phyloP scores from a whole-genome alignment of 2,113 vertebrate species.

The Isichthys henryi region DNA sequence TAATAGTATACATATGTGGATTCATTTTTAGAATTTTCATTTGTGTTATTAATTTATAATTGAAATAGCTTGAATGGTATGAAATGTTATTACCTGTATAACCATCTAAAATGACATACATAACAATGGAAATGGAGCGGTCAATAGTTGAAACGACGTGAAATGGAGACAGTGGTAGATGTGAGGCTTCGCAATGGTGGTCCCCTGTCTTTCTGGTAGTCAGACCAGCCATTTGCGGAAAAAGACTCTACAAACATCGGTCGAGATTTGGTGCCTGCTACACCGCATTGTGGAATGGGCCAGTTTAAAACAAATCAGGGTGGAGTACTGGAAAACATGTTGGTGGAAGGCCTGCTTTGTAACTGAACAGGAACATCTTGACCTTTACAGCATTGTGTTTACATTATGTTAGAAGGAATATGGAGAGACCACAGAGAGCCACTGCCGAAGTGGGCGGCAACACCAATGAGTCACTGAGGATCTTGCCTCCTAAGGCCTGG shows the following conservation, averaged over 20 bases:
- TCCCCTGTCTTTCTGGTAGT: background rate
- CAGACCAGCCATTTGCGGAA: background rate
- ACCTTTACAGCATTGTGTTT: background rate
- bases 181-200: background rate
- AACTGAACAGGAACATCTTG: background rate
- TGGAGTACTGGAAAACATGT: background rate
- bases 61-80: background rate
- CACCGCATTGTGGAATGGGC: slow-evolving; percentile 27
- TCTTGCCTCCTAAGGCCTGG: background rate
- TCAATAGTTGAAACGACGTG: background rate
- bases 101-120: background rate
- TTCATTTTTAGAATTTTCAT: background rate
- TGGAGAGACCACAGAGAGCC: background rate
- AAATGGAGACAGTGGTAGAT: background rate
- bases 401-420: background rate
- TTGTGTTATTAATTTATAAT: background rate
- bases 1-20: background rate
- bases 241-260: slow-evolving; percentile 33
- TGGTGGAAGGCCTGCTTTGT: background rate
- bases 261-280: slow-evolving; percentile 37
- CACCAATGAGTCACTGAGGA: background rate
- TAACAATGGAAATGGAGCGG: background rate
- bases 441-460: background rate
- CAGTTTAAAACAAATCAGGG: background rate
- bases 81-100: background rate